These are phyloP conservation scores for Numenius phaeopus DNA, from an alignment of 2,797 vertebrate species.

Conservation along the genomic window DNA sequence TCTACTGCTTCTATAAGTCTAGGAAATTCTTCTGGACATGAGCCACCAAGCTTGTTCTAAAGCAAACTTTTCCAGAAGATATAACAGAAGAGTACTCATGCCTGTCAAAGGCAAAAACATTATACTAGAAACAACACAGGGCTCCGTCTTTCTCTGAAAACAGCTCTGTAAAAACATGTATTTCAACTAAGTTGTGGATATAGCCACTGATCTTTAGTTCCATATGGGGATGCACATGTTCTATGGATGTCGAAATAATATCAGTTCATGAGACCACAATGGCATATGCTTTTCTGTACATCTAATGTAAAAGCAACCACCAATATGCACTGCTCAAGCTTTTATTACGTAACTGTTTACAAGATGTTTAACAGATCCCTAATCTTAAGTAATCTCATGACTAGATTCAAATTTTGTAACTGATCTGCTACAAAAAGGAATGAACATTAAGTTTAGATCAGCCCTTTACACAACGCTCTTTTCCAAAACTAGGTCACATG, in stretches of 20 bases:
- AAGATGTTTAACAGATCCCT: neutral
- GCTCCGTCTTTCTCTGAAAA: neutral
- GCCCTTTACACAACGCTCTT: neutral
- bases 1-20: neutral
- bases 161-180: rapidly evolving
- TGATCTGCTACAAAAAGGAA: neutral
- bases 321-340: neutral
- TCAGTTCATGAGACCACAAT: neutral
- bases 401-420: neutral
- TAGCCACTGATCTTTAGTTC: neutral
- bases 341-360: constrained; percentile 37
- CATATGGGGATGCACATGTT: neutral
- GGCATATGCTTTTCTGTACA: neutral
- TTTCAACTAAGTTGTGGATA: neutral
- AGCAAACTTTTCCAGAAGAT: neutral
- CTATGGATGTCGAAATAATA: neutral
- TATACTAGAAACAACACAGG: neutral
- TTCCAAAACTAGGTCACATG: neutral
- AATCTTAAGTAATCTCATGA: neutral
- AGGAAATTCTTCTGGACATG: neutral
- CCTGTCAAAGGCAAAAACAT: neutral
- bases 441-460: neutral
- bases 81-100: rapidly evolving
- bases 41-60: neutral
- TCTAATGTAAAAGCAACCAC: neutral